Percentiles rank a stretch among this genome's conserved stretches.
phyloP scores from a whole-genome alignment of 64 coral and sea anemone genomes.

The Montipora cactus region DNA sequence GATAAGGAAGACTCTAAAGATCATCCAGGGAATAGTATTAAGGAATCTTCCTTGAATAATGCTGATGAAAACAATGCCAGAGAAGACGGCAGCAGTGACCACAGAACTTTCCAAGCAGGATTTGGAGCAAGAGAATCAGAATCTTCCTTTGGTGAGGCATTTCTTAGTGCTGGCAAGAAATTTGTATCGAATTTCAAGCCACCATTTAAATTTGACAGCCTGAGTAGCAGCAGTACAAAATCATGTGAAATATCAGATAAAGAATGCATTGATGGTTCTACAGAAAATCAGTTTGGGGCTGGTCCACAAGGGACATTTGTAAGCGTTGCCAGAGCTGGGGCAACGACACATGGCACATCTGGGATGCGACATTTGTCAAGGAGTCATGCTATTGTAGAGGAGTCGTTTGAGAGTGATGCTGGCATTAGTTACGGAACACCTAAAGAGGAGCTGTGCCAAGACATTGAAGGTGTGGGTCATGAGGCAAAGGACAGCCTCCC shows the following conservation, averaged over 20 bases:
- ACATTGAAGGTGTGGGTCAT: constrained; percentile 31
- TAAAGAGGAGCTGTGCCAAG: neutral
- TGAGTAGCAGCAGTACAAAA: constrained; percentile 54
- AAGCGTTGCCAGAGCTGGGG: neutral
- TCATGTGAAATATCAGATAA: constrained; percentile 37
- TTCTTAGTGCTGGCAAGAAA: constrained; percentile 76
- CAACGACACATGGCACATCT: neutral
- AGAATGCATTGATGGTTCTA: constrained; percentile 46
- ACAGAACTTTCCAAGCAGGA: neutral
- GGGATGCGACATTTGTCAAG: constrained; percentile 62
- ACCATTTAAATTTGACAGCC: constrained; percentile 61
- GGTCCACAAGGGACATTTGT: neutral
- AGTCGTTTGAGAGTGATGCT: constrained; percentile 72
- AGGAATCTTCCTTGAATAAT: neutral
- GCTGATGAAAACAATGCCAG: neutral
- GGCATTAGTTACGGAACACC: constrained; percentile 66
- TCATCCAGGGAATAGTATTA: neutral
- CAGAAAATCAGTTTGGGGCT: neutral
- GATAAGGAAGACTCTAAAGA: neutral
- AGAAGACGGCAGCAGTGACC: neutral
- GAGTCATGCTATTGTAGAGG: constrained; percentile 68
- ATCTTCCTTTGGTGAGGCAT: constrained; percentile 69
- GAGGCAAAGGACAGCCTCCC: neutral
- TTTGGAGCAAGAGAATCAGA: constrained; percentile 21
- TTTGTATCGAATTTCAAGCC: constrained; percentile 81